phyloP scores from a whole-genome alignment of 2,113 vertebrate genomes.

The Chamaetylas fuelleborni region DNA sequence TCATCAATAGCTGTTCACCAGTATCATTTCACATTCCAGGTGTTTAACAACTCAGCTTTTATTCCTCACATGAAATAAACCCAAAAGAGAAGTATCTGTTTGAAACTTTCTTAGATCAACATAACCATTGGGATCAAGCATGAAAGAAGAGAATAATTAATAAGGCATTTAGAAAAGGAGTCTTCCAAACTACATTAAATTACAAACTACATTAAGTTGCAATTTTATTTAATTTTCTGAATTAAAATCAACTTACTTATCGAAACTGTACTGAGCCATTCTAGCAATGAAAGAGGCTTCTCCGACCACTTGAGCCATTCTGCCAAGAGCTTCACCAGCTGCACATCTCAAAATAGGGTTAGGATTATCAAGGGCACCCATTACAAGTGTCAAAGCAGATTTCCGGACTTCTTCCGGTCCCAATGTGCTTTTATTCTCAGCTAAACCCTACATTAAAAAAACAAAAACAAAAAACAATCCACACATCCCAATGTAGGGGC shows the following conservation, averaged over 20 bases:
- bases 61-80: not conserved
- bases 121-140: not conserved
- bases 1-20: not conserved
- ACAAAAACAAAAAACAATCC: not conserved
- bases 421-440: slow-evolving; percentile 97
- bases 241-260: slow-evolving; percentile 84
- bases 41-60: not conserved
- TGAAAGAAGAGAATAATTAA: not conserved
- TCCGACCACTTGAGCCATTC: slow-evolving; percentile 98
- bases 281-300: slow-evolving; percentile 97
- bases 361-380: slow-evolving; percentile 97
- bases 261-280: slow-evolving; percentile 98
- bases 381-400: slow-evolving; percentile 94
- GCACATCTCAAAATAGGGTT: slow-evolving; percentile 97
- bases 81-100: not conserved
- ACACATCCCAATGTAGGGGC: not conserved
- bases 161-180: not conserved
- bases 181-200: not conserved
- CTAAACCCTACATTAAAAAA: slow-evolving; percentile 84
- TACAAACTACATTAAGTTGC: not conserved
- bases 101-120: not conserved
- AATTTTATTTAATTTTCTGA: not conserved
- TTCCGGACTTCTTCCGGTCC: slow-evolving; percentile 97
- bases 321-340: slow-evolving; percentile 94
- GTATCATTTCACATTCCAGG: not conserved